Base-by-base conservation (phyloP, 2,797 vertebrate genomes). In the Morelia viridis region DNA sequence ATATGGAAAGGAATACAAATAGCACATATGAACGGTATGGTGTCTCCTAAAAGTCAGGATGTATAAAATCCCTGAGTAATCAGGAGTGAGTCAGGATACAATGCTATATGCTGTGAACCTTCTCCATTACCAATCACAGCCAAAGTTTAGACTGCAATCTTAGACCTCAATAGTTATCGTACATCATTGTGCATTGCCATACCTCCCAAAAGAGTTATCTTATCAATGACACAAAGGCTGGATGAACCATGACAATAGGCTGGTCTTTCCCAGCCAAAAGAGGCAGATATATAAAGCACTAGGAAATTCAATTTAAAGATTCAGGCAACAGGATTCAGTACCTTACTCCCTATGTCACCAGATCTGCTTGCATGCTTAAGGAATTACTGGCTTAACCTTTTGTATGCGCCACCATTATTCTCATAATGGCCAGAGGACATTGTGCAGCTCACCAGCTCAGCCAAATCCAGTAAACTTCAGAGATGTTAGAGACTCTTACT, bases 1-100 rank as follows among this genome's bases (percentile, higher is more conserved):
- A 89, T 61, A 68, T 85, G 50, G 46, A 76, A 85, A 89, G n/a
- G 10, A 85, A 92, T 84, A 19, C n/a, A 89, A 90, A 90, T 64
- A 71, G 41, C 24, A 87, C 8, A 41, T 24, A 71, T 4, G n/a
- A 86, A 61, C n/a, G 61, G 62, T 62, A 19, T 85, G 57, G 26
- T 85, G 17, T 1, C 3, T 2, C 85, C 15, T 64, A 86, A n/a
- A 53, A 15, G 8, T 28, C 17, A 53, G 71, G 3, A 24, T 15
- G 15, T 85, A 58, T 58, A 65, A 57, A 91, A 87, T 12, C n/a
- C 46, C 17, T 56, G 22, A 22, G 24, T 68, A 89, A 46, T 50
- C 53, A 68, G 11, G 5, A 71, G 28, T 15, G 31, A 46, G 0
- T 65, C 80, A 88, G 58, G 13, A 50, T 76, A 57, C 11, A 57